A percentile compares a stretch with the other conserved stretches of the same genome.
These are phyloP conservation scores for Acronicta aceris DNA, from an alignment of 2,888 invertebrate species.

Conservation along the genomic window DNA sequence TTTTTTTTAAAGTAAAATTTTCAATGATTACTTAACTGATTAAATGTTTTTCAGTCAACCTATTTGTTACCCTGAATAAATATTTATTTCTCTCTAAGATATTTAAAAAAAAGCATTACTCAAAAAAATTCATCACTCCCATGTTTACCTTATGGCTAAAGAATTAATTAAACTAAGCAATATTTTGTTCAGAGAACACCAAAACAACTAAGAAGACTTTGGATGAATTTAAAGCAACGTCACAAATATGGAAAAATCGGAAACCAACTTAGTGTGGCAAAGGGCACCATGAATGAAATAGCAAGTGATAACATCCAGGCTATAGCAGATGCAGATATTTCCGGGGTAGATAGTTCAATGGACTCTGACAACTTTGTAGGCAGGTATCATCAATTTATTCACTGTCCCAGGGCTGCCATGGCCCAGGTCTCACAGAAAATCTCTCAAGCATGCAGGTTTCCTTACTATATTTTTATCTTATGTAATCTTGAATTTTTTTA, in stretches of 20 bases:
- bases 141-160: background rate
- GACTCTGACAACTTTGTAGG: conserved; percentile 28
- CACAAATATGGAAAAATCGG: conserved; percentile 3
- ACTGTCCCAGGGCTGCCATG: background rate
- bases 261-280: background rate
- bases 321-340: background rate
- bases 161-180: background rate
- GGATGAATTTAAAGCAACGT: conserved; percentile 40
- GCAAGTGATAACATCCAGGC: conserved; percentile 2
- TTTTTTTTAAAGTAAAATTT: no score
- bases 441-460: no score
- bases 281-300: conserved; percentile 1
- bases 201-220: conserved; percentile 31
- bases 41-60: no score
- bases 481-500: no score
- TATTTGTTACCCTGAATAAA: no score
- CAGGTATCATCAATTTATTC: conserved; percentile 1
- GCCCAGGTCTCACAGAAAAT: no score
- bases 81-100: no score
- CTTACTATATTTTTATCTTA: no score
- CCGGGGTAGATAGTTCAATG: conserved; percentile 11
- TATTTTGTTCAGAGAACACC: conserved; percentile 30
- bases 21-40: no score
- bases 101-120: no score
- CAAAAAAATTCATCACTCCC: no score